These are phyloP conservation scores for Athene cunicularia DNA, from an alignment of 2,113 vertebrate genomes.

Conservation along the genomic window DNA sequence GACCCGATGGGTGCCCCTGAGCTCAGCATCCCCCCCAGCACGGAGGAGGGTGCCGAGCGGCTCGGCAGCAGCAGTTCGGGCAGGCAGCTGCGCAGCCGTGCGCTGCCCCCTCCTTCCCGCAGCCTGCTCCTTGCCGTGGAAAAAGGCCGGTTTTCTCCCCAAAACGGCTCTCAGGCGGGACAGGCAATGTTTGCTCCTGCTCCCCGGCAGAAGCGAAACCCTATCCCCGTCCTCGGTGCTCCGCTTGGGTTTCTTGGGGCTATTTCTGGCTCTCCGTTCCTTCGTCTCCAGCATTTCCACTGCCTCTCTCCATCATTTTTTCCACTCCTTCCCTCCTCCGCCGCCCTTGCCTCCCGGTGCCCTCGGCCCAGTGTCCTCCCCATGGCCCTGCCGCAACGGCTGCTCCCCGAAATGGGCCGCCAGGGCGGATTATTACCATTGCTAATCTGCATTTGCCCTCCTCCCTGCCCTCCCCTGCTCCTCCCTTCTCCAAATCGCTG, in stretches of 20 bases:
- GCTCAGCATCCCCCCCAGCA: rapidly evolving
- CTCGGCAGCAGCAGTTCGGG: neutral
- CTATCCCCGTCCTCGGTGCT: neutral
- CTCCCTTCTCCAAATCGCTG: slow-evolving; percentile 4
- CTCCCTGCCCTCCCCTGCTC: neutral
- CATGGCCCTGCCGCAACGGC: neutral
- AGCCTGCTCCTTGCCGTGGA: neutral
- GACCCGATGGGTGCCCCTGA: neutral
- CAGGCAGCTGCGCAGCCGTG: neutral
- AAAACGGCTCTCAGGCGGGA: neutral
- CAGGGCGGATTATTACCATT: neutral
- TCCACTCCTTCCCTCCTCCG: neutral
- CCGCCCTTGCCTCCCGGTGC: neutral
- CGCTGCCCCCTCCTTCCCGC: neutral
- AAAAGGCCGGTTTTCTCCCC: neutral
- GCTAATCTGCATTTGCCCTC: slow-evolving; percentile 45
- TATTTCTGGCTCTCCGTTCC: neutral
- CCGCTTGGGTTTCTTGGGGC: neutral
- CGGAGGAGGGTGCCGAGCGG: neutral
- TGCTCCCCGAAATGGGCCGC: neutral
- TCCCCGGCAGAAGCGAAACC: neutral
- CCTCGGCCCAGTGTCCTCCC: neutral
- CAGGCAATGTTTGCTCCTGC: neutral
- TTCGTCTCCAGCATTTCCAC: neutral
- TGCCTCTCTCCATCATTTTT: neutral